Evolutionary conservation across 2,797 vertebrate species (phyloP).

Genomic region (Poecilia gillii): DNA sequence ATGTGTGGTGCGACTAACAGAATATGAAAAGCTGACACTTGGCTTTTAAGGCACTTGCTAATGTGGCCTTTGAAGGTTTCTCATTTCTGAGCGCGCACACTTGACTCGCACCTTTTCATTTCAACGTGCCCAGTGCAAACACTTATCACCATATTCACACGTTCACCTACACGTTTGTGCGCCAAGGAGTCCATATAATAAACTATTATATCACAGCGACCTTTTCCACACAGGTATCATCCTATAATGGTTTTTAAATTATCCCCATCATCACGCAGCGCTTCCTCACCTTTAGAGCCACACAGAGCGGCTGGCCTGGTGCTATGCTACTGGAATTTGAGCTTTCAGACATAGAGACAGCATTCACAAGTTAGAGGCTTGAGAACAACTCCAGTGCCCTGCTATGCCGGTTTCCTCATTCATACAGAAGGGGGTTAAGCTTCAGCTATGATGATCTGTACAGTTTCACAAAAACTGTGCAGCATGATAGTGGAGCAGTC

Average conservation of each 20-base stretch:
- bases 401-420: background rate
- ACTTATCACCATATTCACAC: conserved; percentile 32
- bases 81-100: conserved; percentile 25
- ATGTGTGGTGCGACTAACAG: conserved; percentile 29
- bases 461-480: background rate
- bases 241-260: conserved; percentile 1
- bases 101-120: conserved; percentile 7
- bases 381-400: background rate
- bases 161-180: background rate
- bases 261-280: background rate
- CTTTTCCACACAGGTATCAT: background rate
- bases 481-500: no score
- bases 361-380: background rate
- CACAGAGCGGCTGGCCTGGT: background rate
- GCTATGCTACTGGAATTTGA: background rate
- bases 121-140: conserved; percentile 30
- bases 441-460: background rate
- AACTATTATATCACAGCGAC: background rate
- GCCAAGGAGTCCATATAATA: background rate
- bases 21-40: conserved; percentile 66
- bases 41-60: conserved; percentile 69
- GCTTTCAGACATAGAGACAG: background rate
- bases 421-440: background rate
- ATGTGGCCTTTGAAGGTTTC: conserved; percentile 69
- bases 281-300: conserved; percentile 1